A percentile compares a stretch with the other conserved stretches of the same genome.
These are phyloP conservation scores for Brachionichthys hirsutus DNA, from an alignment of 2,113 vertebrate species.

Conservation along the genomic window DNA sequence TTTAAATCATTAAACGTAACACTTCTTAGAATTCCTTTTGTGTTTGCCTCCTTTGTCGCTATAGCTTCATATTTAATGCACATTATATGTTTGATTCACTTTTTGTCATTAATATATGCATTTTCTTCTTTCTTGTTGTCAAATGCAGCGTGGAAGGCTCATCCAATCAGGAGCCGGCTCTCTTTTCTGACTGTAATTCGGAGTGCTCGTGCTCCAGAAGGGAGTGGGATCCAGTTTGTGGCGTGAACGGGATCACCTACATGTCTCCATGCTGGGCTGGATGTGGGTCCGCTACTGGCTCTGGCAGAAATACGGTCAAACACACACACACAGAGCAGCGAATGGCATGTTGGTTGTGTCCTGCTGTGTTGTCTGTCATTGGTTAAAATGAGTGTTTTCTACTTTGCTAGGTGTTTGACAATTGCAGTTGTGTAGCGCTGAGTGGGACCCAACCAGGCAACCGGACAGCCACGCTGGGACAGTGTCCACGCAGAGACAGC, in stretches of 20 bases:
- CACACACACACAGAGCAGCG: not conserved
- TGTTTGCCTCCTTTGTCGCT: not conserved
- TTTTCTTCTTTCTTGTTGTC: conserved; percentile 25
- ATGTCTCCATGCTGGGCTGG: conserved; percentile 89
- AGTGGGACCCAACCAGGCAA: conserved; percentile 62
- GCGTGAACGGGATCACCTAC: conserved; percentile 87
- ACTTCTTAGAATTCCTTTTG: not conserved
- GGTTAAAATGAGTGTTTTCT: not conserved
- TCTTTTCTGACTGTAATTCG: conserved; percentile 86
- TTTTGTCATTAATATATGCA: conserved; percentile 35
- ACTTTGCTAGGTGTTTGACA: conserved; percentile 80
- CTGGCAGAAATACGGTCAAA: conserved; percentile 82
- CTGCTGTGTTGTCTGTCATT: not conserved
- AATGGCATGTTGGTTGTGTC: conserved; percentile 10
- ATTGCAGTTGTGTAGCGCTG: conserved; percentile 82
- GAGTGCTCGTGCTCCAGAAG: conserved; percentile 81
- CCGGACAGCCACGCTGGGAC: conserved; percentile 81
- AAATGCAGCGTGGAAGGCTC: conserved; percentile 67
- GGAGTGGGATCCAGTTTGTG: conserved; percentile 91
- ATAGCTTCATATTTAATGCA: conserved; percentile 14
- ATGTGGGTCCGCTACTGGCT: conserved; percentile 77
- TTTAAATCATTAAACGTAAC: not conserved
- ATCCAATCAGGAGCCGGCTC: conserved; percentile 66
- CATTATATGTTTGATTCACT: too few species aligned
- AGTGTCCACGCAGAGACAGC: conserved; percentile 81